These are phyloP conservation scores for Glaucomys volans DNA, from an alignment of 2,113 vertebrate genomes.

Conservation along the genomic window DNA sequence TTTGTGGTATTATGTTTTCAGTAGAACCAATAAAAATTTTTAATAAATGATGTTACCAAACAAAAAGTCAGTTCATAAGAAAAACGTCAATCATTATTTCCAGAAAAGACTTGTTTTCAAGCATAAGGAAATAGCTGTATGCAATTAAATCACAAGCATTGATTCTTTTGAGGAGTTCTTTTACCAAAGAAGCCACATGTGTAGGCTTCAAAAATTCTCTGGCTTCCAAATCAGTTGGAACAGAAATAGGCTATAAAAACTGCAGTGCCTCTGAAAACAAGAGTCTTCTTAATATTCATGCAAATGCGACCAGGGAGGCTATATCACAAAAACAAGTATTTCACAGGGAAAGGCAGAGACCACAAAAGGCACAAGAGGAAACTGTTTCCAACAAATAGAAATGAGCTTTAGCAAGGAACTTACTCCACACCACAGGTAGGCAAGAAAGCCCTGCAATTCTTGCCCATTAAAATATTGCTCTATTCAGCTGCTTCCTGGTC, in stretches of 20 bases:
- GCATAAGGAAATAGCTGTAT: not conserved
- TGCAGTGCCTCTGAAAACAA: not conserved
- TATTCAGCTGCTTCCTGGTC: not conserved
- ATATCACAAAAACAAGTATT: not conserved
- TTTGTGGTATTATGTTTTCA: not conserved
- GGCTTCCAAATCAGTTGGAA: not conserved
- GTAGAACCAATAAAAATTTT: not conserved
- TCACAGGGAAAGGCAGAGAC: not conserved
- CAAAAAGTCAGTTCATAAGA: not conserved
- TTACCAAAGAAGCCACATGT: not conserved
- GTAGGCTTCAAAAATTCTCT: conserved; percentile 7
- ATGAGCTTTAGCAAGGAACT: not conserved
- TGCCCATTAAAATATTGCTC: not conserved
- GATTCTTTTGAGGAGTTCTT: not conserved
- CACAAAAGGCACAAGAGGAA: not conserved
- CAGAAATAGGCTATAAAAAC: not conserved
- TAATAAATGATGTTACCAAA: not conserved
- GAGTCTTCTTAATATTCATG: conserved; percentile 31
- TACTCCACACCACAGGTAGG: not conserved
- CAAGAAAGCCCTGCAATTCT: not conserved
- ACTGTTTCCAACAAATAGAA: not conserved
- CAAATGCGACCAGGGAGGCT: not conserved
- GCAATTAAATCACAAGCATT: not conserved
- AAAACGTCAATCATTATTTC: not conserved
- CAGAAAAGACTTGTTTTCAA: not conserved